Conservation (phyloP, 2,797 vertebrate genomes). For the Leucoraja ocellata region DNA sequence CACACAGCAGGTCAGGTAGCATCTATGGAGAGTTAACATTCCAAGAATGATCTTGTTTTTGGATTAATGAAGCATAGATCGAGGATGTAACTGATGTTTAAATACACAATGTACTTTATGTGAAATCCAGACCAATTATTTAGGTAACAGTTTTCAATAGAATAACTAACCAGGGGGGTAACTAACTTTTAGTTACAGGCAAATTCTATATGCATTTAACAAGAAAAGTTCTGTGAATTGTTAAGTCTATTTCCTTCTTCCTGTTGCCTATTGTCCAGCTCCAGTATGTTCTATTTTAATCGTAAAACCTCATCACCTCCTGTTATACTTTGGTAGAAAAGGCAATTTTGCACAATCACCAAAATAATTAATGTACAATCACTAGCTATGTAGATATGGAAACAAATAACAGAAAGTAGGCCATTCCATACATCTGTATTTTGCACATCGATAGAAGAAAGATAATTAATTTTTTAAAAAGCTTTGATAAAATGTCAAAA, state of each 20-base stretch:
- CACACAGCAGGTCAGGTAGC: too few relatives aligned
- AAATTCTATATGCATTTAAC: neutral
- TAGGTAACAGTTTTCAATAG: neutral
- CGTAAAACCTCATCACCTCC: neutral
- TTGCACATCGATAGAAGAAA: neutral
- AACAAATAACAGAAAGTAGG: neutral
- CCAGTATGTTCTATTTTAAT: neutral
- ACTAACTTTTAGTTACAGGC: neutral
- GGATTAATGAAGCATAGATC: neutral
- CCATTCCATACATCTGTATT: neutral
- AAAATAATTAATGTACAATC: neutral
- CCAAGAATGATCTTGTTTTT: neutral
- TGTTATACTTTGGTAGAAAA: neutral
- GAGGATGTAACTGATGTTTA: neutral
- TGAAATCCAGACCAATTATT: neutral
- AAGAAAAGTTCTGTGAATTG: neutral
- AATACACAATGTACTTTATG: neutral
- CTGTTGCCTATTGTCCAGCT: neutral
- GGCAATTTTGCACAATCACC: neutral
- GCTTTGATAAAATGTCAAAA: neutral
- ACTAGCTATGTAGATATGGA: too few relatives aligned
- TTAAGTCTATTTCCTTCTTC: neutral
- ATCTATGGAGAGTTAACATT: too few relatives aligned
- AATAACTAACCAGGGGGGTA: neutral
- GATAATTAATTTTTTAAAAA: neutral